A percentile compares a stretch with the other conserved stretches of the same genome.
These are phyloP conservation scores for Parazoanthus swiftii DNA, from an alignment of 92 coral and sea anemone genomes.

Conservation along the genomic window DNA sequence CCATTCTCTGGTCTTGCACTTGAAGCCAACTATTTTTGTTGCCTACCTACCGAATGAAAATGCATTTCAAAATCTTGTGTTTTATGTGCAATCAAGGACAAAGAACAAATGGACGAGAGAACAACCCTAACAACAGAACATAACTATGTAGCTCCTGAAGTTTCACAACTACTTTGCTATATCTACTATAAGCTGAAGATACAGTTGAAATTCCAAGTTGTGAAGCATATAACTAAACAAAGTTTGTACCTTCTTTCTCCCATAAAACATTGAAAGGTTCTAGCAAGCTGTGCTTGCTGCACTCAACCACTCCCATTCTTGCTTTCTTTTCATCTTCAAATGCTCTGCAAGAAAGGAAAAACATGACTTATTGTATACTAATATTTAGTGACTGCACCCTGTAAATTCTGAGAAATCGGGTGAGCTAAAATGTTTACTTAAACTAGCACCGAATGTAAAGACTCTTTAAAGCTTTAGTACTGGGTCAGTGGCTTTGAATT, in stretches of 20 bases:
- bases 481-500: too few relatives aligned
- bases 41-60: too few relatives aligned
- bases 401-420: too few relatives aligned
- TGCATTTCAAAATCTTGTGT: too few relatives aligned
- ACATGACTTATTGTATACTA: too few relatives aligned
- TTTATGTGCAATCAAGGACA: too few relatives aligned
- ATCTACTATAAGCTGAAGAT: neutral
- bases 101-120: neutral
- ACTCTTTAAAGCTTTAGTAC: too few relatives aligned
- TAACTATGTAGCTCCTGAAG: neutral
- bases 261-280: constrained; percentile 97
- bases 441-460: too few relatives aligned
- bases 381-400: neutral
- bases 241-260: constrained; percentile 87
- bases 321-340: constrained; percentile 96
- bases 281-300: constrained; percentile 77
- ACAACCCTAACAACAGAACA: too few relatives aligned
- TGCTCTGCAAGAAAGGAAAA: constrained; percentile 59
- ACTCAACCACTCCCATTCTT: constrained; percentile 92
- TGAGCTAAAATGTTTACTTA: too few relatives aligned
- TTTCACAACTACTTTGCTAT: neutral
- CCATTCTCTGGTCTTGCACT: too few relatives aligned
- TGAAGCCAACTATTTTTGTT: too few relatives aligned
- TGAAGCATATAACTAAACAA: neutral
- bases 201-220: neutral